These are phyloP conservation scores for Otus sunia DNA, from an alignment of 2,113 vertebrate genomes.

Conservation along the genomic window DNA sequence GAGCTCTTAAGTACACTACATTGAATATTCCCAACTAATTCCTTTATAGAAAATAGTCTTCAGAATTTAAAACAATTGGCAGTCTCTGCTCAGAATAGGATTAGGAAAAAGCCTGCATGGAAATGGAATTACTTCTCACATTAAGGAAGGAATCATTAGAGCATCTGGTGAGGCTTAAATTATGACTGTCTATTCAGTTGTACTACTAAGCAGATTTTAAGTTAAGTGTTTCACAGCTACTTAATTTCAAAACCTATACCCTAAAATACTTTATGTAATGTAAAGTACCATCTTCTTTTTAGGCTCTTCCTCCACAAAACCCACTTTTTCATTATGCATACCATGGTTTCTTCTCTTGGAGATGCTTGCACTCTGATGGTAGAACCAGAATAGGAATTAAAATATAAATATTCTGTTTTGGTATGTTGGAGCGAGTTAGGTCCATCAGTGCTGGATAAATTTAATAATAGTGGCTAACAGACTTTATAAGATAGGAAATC, in stretches of 20 bases:
- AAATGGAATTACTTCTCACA: constrained; percentile 58
- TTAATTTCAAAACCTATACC: neutral
- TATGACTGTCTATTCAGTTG: neutral
- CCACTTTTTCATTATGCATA: neutral
- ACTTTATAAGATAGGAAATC: neutral
- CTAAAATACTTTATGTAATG: neutral
- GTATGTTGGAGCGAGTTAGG: neutral
- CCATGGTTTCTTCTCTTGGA: neutral
- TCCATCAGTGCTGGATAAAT: neutral
- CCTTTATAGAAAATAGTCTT: neutral
- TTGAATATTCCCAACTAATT: neutral
- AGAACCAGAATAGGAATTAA: neutral
- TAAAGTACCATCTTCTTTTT: neutral
- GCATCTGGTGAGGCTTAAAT: constrained; percentile 53
- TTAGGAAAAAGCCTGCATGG: constrained; percentile 28
- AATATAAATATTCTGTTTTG: neutral
- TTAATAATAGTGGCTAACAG: neutral
- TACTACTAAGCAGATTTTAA: constrained; percentile 41
- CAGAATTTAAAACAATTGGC: constrained; percentile 39
- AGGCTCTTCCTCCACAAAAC: neutral
- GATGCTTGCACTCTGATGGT: neutral
- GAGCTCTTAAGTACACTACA: neutral
- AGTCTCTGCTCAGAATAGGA: constrained; percentile 15
- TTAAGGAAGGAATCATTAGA: constrained; percentile 42
- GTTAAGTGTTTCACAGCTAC: neutral